Conservation (phyloP, 92 coral and sea anemone species). For the Parazoanthus darwini region DNA sequence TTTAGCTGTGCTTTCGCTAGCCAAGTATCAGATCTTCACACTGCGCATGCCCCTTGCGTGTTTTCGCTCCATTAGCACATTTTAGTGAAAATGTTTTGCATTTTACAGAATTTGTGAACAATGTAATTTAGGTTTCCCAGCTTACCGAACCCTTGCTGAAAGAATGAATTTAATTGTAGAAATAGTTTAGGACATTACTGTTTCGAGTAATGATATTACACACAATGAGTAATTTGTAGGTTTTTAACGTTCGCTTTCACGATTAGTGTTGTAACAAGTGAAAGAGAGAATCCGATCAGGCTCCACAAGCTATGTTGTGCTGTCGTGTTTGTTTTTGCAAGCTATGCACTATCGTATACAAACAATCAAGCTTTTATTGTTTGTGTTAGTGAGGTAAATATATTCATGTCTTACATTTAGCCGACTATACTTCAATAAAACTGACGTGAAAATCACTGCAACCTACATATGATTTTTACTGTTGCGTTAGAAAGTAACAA, state of each 20-base stretch:
- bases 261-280: neutral
- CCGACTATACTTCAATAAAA: neutral
- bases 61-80: no score
- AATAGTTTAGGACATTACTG: neutral
- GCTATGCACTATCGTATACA: neutral
- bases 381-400: conserved; percentile 7
- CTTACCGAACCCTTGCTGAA: conserved; percentile 1
- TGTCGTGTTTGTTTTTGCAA: neutral
- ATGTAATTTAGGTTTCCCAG: neutral
- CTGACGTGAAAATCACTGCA: neutral
- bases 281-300: neutral
- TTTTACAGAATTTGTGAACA: no score
- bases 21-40: no score
- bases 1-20: no score
- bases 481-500: neutral
- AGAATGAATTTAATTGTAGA: conserved; percentile 3
- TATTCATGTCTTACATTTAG: neutral
- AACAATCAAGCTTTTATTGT: neutral
- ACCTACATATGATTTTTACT: neutral
- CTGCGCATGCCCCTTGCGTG: no score
- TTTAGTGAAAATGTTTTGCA: no score
- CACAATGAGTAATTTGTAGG: neutral
- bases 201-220: neutral
- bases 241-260: neutral
- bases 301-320: neutral